These are phyloP conservation scores for Ostrea denselamellosa DNA, from an alignment of 1,140 invertebrate genomes.

Conservation along the genomic window DNA sequence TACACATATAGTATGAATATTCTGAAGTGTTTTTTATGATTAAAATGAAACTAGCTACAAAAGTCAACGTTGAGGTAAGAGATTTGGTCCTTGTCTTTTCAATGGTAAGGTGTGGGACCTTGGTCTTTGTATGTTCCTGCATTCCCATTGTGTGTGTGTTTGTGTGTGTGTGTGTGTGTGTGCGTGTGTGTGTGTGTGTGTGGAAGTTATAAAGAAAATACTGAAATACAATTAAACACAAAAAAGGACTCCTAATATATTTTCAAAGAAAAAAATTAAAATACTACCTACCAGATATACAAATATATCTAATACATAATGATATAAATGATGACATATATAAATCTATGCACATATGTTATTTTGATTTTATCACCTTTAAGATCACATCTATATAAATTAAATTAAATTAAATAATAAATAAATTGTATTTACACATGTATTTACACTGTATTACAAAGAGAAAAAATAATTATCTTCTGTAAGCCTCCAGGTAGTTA, in stretches of 20 bases:
- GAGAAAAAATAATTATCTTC: not conserved
- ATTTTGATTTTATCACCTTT: conserved; percentile 12
- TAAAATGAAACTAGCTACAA: no score
- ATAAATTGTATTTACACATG: not conserved
- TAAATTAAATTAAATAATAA: not conserved
- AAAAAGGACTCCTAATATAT: not conserved
- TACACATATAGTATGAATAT: no score
- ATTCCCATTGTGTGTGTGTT: no score
- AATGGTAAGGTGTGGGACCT: no score
- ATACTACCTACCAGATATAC: not conserved
- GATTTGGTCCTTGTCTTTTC: no score
- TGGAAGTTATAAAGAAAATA: not conserved
- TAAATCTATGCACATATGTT: not conserved
- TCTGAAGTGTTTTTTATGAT: no score
- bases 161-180: not conserved
- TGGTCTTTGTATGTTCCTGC: no score
- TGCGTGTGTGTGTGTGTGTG: not conserved
- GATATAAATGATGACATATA: no score
- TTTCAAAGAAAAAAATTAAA: not conserved
- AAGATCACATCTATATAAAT: not conserved
- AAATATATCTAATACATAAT: not conserved
- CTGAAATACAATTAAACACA: not conserved
- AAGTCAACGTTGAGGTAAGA: no score
- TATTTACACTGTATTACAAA: not conserved
- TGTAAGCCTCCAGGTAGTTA: not conserved